Conservation (phyloP, 2,113 vertebrate species). For the Callipepla squamata region DNA sequence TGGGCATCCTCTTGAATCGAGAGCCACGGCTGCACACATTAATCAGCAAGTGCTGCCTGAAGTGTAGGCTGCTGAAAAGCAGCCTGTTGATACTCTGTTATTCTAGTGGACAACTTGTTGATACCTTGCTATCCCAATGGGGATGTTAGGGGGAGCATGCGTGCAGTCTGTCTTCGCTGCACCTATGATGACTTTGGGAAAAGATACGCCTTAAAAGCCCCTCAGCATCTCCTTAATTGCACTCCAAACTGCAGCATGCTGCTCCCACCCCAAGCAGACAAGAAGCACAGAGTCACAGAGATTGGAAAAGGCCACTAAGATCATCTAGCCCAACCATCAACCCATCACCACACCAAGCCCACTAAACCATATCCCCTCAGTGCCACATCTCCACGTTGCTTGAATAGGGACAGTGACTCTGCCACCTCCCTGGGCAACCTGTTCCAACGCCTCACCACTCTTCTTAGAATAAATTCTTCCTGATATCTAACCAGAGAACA, state of each 20-base stretch:
- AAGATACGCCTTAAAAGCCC: fast-evolving
- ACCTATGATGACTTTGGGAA: fast-evolving
- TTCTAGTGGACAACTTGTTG: not conserved
- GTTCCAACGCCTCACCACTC: too few species aligned
- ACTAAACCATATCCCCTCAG: too few species aligned
- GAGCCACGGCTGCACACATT: not conserved
- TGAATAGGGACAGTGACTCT: too few species aligned
- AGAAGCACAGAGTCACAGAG: too few species aligned
- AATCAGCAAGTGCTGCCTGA: not conserved
- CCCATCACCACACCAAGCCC: too few species aligned
- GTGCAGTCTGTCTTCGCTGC: fast-evolving
- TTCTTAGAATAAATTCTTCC: too few species aligned
- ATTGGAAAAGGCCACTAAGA: too few species aligned
- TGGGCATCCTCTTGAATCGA: fast-evolving
- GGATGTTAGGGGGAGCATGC: not conserved
- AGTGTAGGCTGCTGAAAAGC: not conserved
- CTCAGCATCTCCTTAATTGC: not conserved
- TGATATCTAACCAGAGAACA: not conserved
- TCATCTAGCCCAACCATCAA: too few species aligned
- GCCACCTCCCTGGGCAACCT: too few species aligned
- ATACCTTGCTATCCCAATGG: not conserved
- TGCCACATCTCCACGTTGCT: too few species aligned
- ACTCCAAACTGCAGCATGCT: not conserved
- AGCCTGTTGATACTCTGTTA: not conserved
- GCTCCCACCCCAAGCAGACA: not conserved